Evolutionary conservation across 2,888 invertebrate species (phyloP), one percentile per base, ranked within the genome.

Genomic region (Leucozona laternaria): DNA sequence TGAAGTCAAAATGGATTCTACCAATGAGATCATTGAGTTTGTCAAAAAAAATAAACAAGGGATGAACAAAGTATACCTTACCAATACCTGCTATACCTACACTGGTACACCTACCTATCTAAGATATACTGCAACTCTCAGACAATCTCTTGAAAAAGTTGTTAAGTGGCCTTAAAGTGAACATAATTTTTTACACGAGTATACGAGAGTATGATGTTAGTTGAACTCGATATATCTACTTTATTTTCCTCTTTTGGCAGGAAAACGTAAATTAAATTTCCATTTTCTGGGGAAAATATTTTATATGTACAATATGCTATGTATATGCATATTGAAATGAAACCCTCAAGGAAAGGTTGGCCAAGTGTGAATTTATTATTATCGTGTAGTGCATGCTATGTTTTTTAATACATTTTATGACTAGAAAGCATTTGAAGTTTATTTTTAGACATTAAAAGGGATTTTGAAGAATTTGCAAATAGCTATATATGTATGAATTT

Each of bases 141-240:
- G 31, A 48, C 8, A 31, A 17, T 66, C 28, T 31, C 31, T 17
- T 34, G 25, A 5, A 31, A 17, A 17, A 34, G 31, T 48, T 48
- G 48, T 31, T 34, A 66, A 66, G 66, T 45, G 45, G 45, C 28
- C 28, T 31, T 48, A 64, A 64, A 64, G 45, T 66, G 48, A 28
- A 66, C 31, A 34, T 66, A 31, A 64, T 64, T 64, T 17, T 11
- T 31, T 20, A 20, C 31, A 66, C 20, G 20, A 45, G 17, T 15
- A 31, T 8, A 28, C 2, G 15, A 11, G n/a, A 28, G 4, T 3
- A 28, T 6, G 28, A 43, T 15, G 2, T 2, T n/a, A 62, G 40
- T 60, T 40, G 60, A 60, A 60, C 17, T 28, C 25, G 11, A 45
- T 62, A 25, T 8, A 17, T 17, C 25, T 25, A 45, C n/a, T 17